Base-by-base conservation (phyloP, 2,113 vertebrate genomes). In the Austrofundulus limnaeus region DNA sequence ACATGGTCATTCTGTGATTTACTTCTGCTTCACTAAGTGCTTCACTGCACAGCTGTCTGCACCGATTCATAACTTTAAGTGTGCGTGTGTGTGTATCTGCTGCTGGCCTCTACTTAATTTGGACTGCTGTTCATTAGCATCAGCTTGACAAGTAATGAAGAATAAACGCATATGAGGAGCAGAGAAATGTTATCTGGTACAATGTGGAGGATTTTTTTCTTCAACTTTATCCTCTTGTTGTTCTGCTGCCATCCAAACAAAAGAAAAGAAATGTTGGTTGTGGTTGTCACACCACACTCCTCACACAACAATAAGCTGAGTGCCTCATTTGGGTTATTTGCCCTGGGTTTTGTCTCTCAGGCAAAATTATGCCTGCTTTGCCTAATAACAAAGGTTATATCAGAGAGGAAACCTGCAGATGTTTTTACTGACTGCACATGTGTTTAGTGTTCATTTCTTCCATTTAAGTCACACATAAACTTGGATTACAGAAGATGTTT, bases 1-100 rank as follows among this genome's bases (percentile, higher is more conserved):
- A 75, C 67, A 53, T 43, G 51, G 60, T 73, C 68, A 81, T 85
- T 74, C 69, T 63, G 70, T 72, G 72, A 53, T 63, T 86, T 72
- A 72, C 64, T 74, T 78, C 79, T 77, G 72, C 47, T 57, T 68
- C 57, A 70, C 56, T 11, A 56, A 74, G 42, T 53, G 75, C 66
- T 66, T 70, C 41, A 14, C 57, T 73, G 70, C 60, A 70, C 51
- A 42, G 25, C 61, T 81, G 77, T 77, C 74, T 81, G 48, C 68
- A 56, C 60, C 55, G 47, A 73, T 84, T 78, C 64, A 51, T 45
- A 51, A 31, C 23, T 56, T 48, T 52, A 1, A n/a, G 2, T 60
- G 63, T 20, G 19, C 60, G 57, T 61, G 63, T 54, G 28, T 48
- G 31, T 34, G 31, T 38, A 42, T 65, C 14, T 49, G 47, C 42